Percentiles rank a stretch among this genome's conserved stretches.
These are phyloP conservation scores for Leptopilina clavipes DNA, from an alignment of 1,140 invertebrate species.

Conservation along the genomic window DNA sequence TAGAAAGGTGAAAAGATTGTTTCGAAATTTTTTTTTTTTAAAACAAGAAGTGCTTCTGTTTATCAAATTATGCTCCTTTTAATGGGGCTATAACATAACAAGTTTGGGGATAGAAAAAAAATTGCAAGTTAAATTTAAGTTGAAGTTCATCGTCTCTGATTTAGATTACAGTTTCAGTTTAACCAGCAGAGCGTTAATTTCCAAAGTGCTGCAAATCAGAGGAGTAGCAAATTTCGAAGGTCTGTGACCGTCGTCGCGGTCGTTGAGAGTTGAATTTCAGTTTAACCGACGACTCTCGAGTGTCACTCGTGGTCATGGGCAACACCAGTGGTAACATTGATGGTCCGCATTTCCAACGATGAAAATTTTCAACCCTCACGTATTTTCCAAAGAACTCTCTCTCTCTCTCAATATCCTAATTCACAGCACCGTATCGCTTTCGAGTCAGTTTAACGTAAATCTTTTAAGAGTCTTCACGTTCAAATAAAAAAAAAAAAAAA, in stretches of 20 bases:
- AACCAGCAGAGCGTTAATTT: constrained; percentile 15
- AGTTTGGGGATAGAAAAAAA: neutral
- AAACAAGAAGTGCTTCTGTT: neutral
- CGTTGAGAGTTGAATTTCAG: constrained; percentile 19
- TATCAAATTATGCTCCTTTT: neutral
- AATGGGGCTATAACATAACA: constrained; percentile 6
- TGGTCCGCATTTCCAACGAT: neutral
- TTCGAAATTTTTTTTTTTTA: neutral
- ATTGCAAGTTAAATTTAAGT: constrained; percentile 13
- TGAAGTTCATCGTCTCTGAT: constrained; percentile 4
- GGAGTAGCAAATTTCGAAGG: constrained; percentile 14
- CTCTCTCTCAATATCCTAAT: constrained; percentile 6
- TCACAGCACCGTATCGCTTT: neutral
- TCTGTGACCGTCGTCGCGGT: constrained; percentile 17
- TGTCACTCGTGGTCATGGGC: constrained; percentile 10
- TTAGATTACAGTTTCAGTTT: constrained; percentile 20
- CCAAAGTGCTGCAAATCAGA: constrained; percentile 18
- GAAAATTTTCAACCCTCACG: neutral
- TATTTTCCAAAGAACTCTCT: neutral
- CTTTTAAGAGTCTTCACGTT: neutral
- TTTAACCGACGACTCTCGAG: constrained; percentile 18
- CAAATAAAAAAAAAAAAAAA: too few species aligned
- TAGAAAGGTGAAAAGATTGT: neutral
- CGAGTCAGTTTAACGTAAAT: constrained; percentile 12
- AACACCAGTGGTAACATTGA: constrained; percentile 11